Conservation (phyloP, 2,797 vertebrate species). For the Poecilia picta region DNA sequence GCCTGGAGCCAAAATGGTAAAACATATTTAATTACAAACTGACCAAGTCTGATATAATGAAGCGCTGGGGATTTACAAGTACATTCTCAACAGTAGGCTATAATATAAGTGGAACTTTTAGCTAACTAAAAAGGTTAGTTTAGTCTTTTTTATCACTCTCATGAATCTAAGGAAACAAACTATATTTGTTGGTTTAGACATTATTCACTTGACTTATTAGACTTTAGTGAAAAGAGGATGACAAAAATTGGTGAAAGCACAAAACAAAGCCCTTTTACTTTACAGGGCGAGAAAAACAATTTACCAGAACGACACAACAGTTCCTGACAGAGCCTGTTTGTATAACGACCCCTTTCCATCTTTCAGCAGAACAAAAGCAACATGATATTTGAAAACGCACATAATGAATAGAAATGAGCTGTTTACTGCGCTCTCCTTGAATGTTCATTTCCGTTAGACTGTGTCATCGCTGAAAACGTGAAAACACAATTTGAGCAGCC, state of each 20-base stretch:
- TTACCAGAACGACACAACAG: not conserved
- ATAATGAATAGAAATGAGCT: conserved; percentile 11
- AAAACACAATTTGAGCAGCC: not conserved
- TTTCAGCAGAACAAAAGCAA: not conserved
- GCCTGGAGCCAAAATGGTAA: conserved; percentile 20
- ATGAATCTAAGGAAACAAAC: not conserved
- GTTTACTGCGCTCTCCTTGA: not conserved
- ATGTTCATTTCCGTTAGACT: not conserved
- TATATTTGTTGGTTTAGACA: not conserved
- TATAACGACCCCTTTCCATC: conserved; percentile 14
- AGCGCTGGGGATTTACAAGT: not conserved
- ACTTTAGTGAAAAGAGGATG: not conserved
- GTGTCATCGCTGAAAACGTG: not conserved
- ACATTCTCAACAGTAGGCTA: not conserved
- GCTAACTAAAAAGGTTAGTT: not conserved
- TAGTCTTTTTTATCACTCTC: not conserved
- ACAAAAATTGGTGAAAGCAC: not conserved
- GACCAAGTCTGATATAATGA: conserved; percentile 5
- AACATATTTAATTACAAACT: conserved; percentile 26
- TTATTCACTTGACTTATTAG: not conserved
- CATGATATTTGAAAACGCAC: conserved; percentile 3
- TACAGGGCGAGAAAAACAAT: not conserved
- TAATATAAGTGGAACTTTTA: not conserved
- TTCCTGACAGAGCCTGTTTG: conserved; percentile 1
- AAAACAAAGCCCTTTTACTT: not conserved